These are phyloP conservation scores for Leptodactylus fuscus DNA, from an alignment of 2,113 vertebrate genomes.

Conservation along the genomic window DNA sequence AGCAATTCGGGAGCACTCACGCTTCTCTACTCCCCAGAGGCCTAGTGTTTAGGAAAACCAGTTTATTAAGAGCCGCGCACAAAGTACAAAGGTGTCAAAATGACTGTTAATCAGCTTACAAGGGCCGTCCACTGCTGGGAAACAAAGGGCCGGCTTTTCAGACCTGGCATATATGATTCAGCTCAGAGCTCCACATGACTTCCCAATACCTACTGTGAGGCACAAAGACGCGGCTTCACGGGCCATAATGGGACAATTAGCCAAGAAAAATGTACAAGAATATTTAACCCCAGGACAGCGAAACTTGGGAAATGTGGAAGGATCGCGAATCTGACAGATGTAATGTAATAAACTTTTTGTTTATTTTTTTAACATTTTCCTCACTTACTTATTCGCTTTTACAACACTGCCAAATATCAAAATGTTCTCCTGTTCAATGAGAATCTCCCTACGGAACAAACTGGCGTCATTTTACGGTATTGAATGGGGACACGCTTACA, in stretches of 20 bases:
- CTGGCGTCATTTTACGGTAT: no score
- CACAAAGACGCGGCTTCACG: conserved; percentile 63
- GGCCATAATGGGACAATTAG: conserved; percentile 64
- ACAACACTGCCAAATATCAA: not conserved
- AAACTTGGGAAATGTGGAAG: not conserved
- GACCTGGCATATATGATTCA: conserved; percentile 13
- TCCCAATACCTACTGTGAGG: not conserved
- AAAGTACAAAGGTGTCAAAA: conserved; percentile 49
- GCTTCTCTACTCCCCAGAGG: conserved; percentile 31
- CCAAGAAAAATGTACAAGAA: conserved; percentile 61
- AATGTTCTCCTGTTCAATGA: no score
- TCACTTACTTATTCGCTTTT: not conserved
- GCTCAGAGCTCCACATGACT: conserved; percentile 51
- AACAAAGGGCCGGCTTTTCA: conserved; percentile 58
- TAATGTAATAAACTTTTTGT: not conserved
- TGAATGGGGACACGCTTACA: no score
- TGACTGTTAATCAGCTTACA: conserved; percentile 61
- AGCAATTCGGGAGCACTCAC: conserved; percentile 12
- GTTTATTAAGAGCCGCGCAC: conserved; percentile 53
- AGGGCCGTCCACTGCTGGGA: conserved; percentile 55
- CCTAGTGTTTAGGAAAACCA: conserved; percentile 30
- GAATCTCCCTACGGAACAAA: no score
- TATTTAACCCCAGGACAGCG: conserved; percentile 34
- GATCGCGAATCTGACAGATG: not conserved
- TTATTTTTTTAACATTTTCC: not conserved